These are phyloP conservation scores for Battus philenor DNA, from an alignment of 1,140 invertebrate species.

Conservation along the genomic window DNA sequence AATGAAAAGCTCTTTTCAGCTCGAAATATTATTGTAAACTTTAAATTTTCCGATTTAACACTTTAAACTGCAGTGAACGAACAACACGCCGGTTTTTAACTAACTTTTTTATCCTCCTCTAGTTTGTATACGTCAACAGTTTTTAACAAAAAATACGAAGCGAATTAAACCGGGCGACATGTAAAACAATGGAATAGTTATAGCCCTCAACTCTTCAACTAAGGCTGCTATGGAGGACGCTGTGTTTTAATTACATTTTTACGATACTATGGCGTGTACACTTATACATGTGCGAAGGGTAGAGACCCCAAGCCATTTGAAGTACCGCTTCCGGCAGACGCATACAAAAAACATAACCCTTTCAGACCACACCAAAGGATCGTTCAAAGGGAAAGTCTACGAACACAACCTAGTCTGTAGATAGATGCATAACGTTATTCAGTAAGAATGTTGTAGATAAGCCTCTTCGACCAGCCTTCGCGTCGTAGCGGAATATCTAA, in stretches of 20 bases:
- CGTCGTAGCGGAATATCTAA: too few species aligned
- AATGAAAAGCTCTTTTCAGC: not conserved
- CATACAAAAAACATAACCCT: conserved; percentile 59
- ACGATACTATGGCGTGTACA: conserved; percentile 62
- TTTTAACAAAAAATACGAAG: conserved; percentile 16
- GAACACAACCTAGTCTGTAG: conserved; percentile 27
- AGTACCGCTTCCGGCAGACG: conserved; percentile 53
- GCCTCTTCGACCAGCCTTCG: too few species aligned
- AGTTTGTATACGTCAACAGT: conserved; percentile 8
- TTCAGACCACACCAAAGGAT: conserved; percentile 40
- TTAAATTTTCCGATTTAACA: conserved; percentile 1
- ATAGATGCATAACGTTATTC: not conserved
- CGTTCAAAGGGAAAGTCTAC: conserved; percentile 40
- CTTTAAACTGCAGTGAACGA: not conserved
- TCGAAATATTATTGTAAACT: conserved; percentile 1
- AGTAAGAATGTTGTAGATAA: conserved; percentile 14
- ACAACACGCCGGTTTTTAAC: conserved; percentile 6
- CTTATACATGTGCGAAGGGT: conserved; percentile 65
- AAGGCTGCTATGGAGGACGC: conserved; percentile 35
- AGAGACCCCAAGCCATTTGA: conserved; percentile 44
- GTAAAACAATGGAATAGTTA: conserved; percentile 57
- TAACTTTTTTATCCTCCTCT: conserved; percentile 17
- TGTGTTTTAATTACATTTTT: conserved; percentile 74
- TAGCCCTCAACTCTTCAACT: conserved; percentile 36
- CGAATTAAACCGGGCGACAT: conserved; percentile 20